Base-by-base conservation (phyloP, 2,888 invertebrate genomes). In the Leuctra nigra region DNA sequence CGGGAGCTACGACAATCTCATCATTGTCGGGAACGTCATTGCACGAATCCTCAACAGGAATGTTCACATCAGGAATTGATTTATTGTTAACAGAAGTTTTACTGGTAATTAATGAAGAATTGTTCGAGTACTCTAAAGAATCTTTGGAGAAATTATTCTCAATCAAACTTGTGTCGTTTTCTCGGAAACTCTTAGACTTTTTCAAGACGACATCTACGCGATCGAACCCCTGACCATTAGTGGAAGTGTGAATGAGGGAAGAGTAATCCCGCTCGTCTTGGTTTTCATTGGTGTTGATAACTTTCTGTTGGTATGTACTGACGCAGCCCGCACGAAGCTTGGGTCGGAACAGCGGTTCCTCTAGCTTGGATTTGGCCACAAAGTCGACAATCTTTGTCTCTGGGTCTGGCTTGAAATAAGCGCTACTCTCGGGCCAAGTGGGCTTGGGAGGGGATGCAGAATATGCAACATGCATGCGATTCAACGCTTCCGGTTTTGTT, bases 161-260 rank as follows among this genome's bases (percentile, higher is more conserved):
- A 11, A 20, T 6, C 41, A 41, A 20, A 2, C 18, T 11, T 20
- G 18, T 52, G n/a, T 59, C 54, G 35, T 57, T 58, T 14, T 53
- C 58, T 25, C 82, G 80, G 70, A 87, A 86, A 66, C 86, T 87
- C 61, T 84, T 83, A 1, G 86, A 84, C 68, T 87, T 87, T 35
- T 53, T 82, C 79, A 22, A 86, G 78, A 20, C 81, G 77, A 69
- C 79, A 80, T 61, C 77, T 73, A 25, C 75, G 56, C 73, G 61
- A 7, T 72, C 73, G 4, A 73, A 72, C 35, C 69, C 69, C 11
- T n/a, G 59, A 48, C 59, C 36, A 48, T 33, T 58, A 72, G 71
- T 50, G 9, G 61, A 61, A 13, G 66, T 65, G 54, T 72, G 70
- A 22, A 69, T 71, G 25, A 73, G 61, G 1, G 72, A 72, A 56